Evolutionary conservation across 2,113 vertebrate species (phyloP), one percentile per base, ranked within the genome.

Genomic region (Hiodon tergisus): DNA sequence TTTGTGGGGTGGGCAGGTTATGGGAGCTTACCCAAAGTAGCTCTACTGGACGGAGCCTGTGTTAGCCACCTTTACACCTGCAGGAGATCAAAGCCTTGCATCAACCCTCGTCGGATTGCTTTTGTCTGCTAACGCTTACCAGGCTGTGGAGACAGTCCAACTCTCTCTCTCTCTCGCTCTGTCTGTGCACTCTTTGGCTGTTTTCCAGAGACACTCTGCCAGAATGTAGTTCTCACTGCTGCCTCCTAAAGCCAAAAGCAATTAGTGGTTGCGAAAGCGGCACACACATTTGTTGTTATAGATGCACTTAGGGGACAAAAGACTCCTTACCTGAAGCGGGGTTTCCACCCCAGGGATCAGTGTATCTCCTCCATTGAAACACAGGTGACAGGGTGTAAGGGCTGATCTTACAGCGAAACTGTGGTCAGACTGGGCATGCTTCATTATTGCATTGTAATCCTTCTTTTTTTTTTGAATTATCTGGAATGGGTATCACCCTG

Each of bases 51-150:
- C n/a, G 47, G 17, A 48, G n/a, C 13, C 6, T 53, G 60, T n/a
- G 4, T 52, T 6, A 66, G 14, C 2, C n/a, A 9, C 48, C 8
- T 31, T 31, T 31, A 0, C 16, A n/a, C 52, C 72, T 48, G 13
- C 48, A 53, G 31, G 31, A 31, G 31, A 31, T 31, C 31, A 31
- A 31, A 31, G 31, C 31, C 31, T 31, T 31, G 31, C 31, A 31
- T 31, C 31, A 31, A 14, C 55, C n/a, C 4, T 57, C 55, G n/a
- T 54, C 69, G 57, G 69, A 71, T 31, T 71, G 69, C 53, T 31
- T 71, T 54, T 10, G 57, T 71, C 69, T 57, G 7, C 52, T 58
- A 71, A 57, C 69, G 46, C 52, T 57, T 71, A 57, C 50, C 50
- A 71, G 7, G 57, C 16, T 52, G 69, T 58, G 16, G 54, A 55